A percentile compares a stretch with the other conserved stretches of the same genome.
These are phyloP conservation scores for Listronotus bonariensis DNA, from an alignment of 1,140 invertebrate species.

Conservation along the genomic window DNA sequence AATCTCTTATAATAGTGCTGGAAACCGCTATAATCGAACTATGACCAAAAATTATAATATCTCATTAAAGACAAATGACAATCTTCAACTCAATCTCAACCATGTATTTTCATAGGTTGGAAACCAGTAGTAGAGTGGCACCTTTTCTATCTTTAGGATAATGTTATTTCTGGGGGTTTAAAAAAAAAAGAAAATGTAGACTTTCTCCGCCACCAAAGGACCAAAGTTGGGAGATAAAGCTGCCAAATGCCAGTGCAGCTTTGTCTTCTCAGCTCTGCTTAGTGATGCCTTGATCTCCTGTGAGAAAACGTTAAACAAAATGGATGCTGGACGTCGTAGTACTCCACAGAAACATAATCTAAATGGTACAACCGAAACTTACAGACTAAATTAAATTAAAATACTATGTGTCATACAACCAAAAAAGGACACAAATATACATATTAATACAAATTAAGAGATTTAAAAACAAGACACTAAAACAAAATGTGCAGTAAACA, in stretches of 20 bases:
- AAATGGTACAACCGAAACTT: too few species aligned
- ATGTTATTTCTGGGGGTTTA: constrained; percentile 21
- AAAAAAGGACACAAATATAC: too few species aligned
- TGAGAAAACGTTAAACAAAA: constrained; percentile 62
- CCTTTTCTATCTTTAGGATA: constrained; percentile 6
- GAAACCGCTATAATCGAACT: too few species aligned
- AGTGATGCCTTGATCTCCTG: constrained; percentile 61
- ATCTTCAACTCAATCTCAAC: too few species aligned
- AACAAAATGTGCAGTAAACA: too few species aligned
- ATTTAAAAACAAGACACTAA: too few species aligned
- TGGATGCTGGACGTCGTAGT: too few species aligned
- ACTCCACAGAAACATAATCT: too few species aligned
- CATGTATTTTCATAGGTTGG: constrained; percentile 29
- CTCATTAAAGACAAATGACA: not conserved
- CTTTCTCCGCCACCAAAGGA: constrained; percentile 44
- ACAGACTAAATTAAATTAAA: too few species aligned
- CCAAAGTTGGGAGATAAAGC: constrained; percentile 45
- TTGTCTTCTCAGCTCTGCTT: constrained; percentile 58
- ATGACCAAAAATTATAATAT: not conserved
- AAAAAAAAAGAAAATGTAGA: constrained; percentile 31
- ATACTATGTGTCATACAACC: too few species aligned
- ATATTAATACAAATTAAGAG: too few species aligned
- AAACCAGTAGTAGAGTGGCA: constrained; percentile 12
- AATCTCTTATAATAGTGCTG: too few species aligned
- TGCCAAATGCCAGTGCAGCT: constrained; percentile 50